Evolutionary conservation across 2,113 vertebrate genomes (phyloP), one percentile per base, ranked within the genome.

Genomic region (Ornithorhynchus anatinus): DNA sequence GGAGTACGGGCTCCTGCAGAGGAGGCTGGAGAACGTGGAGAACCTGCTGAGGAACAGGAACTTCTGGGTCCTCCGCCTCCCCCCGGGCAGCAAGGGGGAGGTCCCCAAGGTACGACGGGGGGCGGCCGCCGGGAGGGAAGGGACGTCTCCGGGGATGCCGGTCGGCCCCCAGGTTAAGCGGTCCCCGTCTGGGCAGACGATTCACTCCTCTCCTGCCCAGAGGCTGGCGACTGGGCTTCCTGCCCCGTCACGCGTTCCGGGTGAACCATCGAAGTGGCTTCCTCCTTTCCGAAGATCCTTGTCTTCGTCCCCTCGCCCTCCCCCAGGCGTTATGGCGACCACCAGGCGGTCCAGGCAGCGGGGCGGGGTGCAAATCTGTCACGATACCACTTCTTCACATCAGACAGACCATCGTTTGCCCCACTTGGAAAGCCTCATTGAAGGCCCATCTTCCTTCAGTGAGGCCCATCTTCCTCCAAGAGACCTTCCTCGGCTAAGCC

Each of bases 21-120:
- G 57, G 72, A 59, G 88, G 2, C 79, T 91, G 78, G 90, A 91
- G 84, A 89, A 85, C 82, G 8, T 92, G 87, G 91, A 92, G 78
- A 92, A 86, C 78, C 68, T 91, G 13, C 84, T 92, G 19, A 72
- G 84, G 38, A 90, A 88, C 45, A 38, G 66, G 44, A 91, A 89
- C 36, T 80, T 88, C 59, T 86, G 91, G 77, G 65, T 90, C 19
- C 60, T 91, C 43, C 31, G 60, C 13, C 75, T 89, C 51, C 90
- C 90, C 2, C 82, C 88, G 0, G 72, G 86, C 31, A 77, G 79
- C 52, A 88, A 86, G 6, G 44, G 66, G 1, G 85, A 86, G 36
- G 78, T 33, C 17, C 86, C 89, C 65, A 84, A 89, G 89, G 91
- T 89, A 74, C 9, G 82, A 44, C 32, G 33, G 0, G 15, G 39